A percentile compares a stretch with the other conserved stretches of the same genome.
phyloP scores from a whole-genome alignment of 2,113 vertebrate genomes.

The Hippocampus barbouri region DNA sequence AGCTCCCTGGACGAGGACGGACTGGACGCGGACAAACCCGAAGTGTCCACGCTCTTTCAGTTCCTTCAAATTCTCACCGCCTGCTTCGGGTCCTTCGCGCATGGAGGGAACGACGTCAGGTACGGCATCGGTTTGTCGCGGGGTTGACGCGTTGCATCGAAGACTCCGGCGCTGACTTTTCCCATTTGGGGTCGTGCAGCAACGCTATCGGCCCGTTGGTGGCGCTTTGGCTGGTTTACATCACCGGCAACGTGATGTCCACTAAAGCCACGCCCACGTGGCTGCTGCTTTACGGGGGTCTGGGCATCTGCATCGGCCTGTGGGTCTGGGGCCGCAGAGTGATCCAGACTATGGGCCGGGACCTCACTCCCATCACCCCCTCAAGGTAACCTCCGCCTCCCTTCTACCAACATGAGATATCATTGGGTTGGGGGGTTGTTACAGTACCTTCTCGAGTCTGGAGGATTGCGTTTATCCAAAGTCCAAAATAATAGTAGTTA shows the following conservation, averaged over 20 bases:
- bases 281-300: conserved; percentile 90
- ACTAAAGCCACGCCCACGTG: conserved; percentile 80
- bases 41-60: conserved; percentile 92
- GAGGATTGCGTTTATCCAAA: no score
- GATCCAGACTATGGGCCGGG: conserved; percentile 96
- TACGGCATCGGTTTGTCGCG: conserved; percentile 49
- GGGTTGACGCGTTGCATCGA: neutral
- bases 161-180: neutral
- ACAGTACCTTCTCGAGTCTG: no score
- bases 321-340: conserved; percentile 98
- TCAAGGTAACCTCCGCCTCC: conserved; percentile 49
- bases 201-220: conserved; percentile 96
- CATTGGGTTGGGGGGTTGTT: no score
- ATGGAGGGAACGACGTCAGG: conserved; percentile 97
- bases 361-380: conserved; percentile 95
- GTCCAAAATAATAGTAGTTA: no score
- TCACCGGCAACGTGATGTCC: conserved; percentile 68
- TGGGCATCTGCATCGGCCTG: conserved; percentile 90
- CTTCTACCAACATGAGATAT: no score
- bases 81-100: conserved; percentile 97
- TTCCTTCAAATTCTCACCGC: conserved; percentile 97
- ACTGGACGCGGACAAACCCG: conserved; percentile 83
- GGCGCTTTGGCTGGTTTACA: conserved; percentile 86
- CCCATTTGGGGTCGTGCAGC: conserved; percentile 61
- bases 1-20: conserved; percentile 82